Evolutionary conservation across 2,797 vertebrate species (phyloP), one percentile per base, ranked within the genome.

Genomic region (Myotis vivesi): DNA sequence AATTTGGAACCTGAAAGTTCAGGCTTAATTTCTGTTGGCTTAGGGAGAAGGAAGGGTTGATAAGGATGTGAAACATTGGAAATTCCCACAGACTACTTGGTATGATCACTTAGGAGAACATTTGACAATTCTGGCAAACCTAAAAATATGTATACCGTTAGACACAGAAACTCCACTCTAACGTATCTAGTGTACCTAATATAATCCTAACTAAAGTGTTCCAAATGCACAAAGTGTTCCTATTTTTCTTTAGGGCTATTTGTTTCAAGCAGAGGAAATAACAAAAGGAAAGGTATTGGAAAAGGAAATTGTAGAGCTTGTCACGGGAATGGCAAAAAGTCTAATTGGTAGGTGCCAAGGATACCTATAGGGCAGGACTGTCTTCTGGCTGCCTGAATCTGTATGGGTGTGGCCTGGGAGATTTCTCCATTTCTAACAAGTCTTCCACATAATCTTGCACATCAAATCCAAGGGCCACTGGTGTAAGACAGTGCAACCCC

Each of bases 1-100:
- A 94, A 96, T 87, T 72, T 82, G 82, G 62, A 33, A 33, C 73
- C 88, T 85, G 72, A 53, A 90, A 79, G 38, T 64, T 15, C 17
- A 59, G 25, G 53, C 91, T 93, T 91, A 46, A 72, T 93, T 92
- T 86, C 38, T 72, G 0, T 49, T 92, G 89, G 49, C 59, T 89
- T 72, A 80, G 62, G 49, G 55, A 94, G 87, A 92, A 53, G n/a
- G 36, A 72, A 36, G 28, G 0, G 8, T 53, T 83, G 41, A n/a
- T 59, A 69, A 57, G 30, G 41, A 44, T 33, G 15, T 41, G n/a
- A 83, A 77, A 62, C 22, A 30, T 1, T 81, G 19, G 64, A 79
- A 89, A 89, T 75, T 69, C 23, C 59, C 5, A 62, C 12, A 62
- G 16, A 55, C 25, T 62, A 62, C 12, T 87, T 88, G 36, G 53